A percentile compares a stretch with the other conserved stretches of the same genome.
phyloP scores from a whole-genome alignment of 2,888 invertebrate genomes.

The Caenorhabditis zanzibari region DNA sequence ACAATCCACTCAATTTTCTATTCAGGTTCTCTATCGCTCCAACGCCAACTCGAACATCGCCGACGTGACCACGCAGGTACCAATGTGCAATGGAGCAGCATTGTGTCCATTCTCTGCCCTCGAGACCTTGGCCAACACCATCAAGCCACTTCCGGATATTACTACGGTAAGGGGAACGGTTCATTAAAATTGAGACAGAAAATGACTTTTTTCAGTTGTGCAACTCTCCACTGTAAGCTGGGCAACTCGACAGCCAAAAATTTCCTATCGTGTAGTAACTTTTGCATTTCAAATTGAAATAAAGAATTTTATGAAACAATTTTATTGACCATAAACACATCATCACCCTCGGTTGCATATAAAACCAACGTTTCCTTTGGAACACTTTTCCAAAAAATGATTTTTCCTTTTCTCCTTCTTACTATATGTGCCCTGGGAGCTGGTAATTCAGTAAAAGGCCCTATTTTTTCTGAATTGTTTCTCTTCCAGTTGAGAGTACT shows the following conservation, averaged over 20 bases:
- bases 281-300: neutral
- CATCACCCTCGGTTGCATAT: too few species aligned
- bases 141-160: conserved; percentile 48
- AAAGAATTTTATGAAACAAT: too few species aligned
- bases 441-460: neutral
- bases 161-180: conserved; percentile 15
- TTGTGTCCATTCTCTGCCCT: conserved; percentile 39
- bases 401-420: too few species aligned
- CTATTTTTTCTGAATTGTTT: neutral
- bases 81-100: conserved; percentile 48
- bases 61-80: conserved; percentile 28
- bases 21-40: conserved; percentile 40
- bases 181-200: neutral
- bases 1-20: too few species aligned
- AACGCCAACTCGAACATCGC: conserved; percentile 19
- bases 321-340: too few species aligned
- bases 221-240: conserved; percentile 33
- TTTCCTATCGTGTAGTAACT: neutral
- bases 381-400: too few species aligned
- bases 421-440: too few species aligned
- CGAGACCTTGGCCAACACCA: conserved; percentile 12
- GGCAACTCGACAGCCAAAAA: too few species aligned
- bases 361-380: too few species aligned
- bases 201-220: conserved; percentile 18
- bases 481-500: neutral